Percentiles rank a stretch among this genome's conserved stretches.
phyloP scores from a whole-genome alignment of 2,888 invertebrate genomes.

The Diarsia rubi region DNA sequence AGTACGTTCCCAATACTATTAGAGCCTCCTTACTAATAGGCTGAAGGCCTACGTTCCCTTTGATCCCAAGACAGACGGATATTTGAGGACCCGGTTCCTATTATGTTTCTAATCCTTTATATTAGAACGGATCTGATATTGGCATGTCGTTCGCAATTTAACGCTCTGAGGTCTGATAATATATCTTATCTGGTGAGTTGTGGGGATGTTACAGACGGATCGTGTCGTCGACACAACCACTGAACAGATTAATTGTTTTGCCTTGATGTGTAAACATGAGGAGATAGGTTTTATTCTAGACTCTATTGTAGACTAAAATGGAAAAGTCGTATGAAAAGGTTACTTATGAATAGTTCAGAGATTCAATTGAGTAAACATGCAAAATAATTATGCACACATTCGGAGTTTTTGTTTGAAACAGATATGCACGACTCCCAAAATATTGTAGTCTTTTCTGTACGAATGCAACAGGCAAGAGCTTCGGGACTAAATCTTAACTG shows the following conservation, averaged over 20 bases:
- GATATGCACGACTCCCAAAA: background rate
- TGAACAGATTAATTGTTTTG: constrained; percentile 43
- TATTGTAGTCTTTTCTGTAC: background rate
- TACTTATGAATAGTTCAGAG: too few species aligned
- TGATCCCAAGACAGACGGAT: constrained; percentile 74
- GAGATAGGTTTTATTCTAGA: background rate
- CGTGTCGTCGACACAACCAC: constrained; percentile 25
- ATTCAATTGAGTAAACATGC: too few species aligned
- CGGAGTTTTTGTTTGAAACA: background rate
- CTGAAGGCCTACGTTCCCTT: constrained; percentile 73
- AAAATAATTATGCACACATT: background rate
- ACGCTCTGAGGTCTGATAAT: constrained; percentile 38
- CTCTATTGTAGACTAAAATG: background rate
- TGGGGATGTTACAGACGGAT: constrained; percentile 23
- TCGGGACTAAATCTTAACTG: constrained; percentile 18
- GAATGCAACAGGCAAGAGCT: constrained; percentile 30
- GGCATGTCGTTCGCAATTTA: constrained; percentile 48
- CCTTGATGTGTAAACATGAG: background rate
- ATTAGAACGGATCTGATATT: constrained; percentile 66
- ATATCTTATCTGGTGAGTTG: constrained; percentile 23
- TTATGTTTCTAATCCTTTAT: constrained; percentile 74
- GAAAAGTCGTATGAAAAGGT: background rate
- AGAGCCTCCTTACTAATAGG: constrained; percentile 72
- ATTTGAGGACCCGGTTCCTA: constrained; percentile 70
- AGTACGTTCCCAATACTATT: constrained; percentile 74